Percentiles rank a stretch among this genome's conserved stretches.
These are phyloP conservation scores for Diadema setosum DNA, from an alignment of 35 echinoderm and acorn worm genomes.

Conservation along the genomic window DNA sequence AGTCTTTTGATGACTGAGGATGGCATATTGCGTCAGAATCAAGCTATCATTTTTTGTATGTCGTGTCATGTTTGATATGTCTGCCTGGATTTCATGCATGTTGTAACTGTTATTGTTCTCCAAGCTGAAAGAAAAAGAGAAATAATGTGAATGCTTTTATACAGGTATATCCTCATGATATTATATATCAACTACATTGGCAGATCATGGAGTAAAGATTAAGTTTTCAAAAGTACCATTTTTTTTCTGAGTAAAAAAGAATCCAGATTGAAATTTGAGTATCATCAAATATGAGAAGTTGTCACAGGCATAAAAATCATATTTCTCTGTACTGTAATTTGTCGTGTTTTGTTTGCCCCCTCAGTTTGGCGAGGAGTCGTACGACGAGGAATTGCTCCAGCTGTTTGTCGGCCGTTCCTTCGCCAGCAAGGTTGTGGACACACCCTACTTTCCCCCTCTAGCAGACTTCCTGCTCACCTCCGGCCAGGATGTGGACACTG, in stretches of 20 bases:
- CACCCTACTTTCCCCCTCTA: constrained; percentile 65
- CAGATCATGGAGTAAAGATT: no score
- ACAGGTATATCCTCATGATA: no score
- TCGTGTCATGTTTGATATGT: no score
- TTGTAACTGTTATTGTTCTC: no score
- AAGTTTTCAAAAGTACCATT: background rate
- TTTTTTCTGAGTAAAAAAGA: background rate
- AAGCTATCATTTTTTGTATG: no score
- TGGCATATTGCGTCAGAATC: no score
- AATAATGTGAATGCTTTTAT: no score
- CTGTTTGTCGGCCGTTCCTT: constrained; percentile 38
- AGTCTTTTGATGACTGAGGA: no score
- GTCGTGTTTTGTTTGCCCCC: background rate
- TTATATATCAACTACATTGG: no score
- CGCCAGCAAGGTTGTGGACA: constrained; percentile 22
- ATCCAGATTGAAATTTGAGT: background rate
- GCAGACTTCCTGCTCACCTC: constrained; percentile 41
- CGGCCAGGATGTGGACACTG: constrained; percentile 4
- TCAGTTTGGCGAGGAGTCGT: constrained; percentile 38
- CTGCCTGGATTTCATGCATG: no score
- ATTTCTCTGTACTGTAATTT: background rate
- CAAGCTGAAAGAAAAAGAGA: no score
- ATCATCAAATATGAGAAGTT: background rate
- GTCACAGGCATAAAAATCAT: background rate
- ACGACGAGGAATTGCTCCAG: constrained; percentile 55